Evolutionary conservation across 2,888 invertebrate genomes (phyloP).

Genomic region (Leptinotarsa rubiginosa): DNA sequence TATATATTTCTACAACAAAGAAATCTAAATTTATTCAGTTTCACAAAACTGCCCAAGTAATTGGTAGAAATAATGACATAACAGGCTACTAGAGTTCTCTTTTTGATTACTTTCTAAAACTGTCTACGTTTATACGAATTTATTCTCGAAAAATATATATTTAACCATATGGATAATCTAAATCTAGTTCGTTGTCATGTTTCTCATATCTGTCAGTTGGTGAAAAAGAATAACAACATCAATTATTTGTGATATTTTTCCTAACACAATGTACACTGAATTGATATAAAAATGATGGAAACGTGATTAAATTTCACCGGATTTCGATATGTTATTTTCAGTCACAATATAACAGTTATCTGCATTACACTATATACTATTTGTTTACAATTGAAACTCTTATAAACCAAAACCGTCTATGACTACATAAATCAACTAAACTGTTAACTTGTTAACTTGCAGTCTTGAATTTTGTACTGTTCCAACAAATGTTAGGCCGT

Average conservation of each 20-base stretch:
- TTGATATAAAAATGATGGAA: neutral
- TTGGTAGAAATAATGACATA: constrained; percentile 14
- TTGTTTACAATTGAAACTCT: constrained; percentile 31
- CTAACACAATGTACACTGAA: neutral
- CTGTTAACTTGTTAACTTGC: constrained; percentile 52
- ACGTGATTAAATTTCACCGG: neutral
- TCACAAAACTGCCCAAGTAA: constrained; percentile 12
- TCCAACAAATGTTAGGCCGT: constrained; percentile 56
- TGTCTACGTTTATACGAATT: constrained; percentile 45
- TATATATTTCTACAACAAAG: constrained; percentile 6
- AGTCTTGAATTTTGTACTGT: constrained; percentile 59
- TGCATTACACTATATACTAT: constrained; percentile 19
- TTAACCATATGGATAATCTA: constrained; percentile 35
- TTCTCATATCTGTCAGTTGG: neutral
- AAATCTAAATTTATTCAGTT: constrained; percentile 2
- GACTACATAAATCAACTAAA: constrained; percentile 39
- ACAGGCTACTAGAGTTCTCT: constrained; percentile 50
- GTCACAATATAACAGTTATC: neutral
- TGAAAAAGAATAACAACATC: neutral
- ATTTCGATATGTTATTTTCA: constrained; percentile 3
- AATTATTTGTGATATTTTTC: neutral
- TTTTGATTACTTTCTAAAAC: constrained; percentile 25
- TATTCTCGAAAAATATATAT: constrained; percentile 29
- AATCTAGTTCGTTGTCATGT: constrained; percentile 8
- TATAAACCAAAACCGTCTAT: constrained; percentile 30